Evolutionary conservation across 2,888 invertebrate species (phyloP), one percentile per base, ranked within the genome.

Genomic region (Prosopocoilus inquinatus): DNA sequence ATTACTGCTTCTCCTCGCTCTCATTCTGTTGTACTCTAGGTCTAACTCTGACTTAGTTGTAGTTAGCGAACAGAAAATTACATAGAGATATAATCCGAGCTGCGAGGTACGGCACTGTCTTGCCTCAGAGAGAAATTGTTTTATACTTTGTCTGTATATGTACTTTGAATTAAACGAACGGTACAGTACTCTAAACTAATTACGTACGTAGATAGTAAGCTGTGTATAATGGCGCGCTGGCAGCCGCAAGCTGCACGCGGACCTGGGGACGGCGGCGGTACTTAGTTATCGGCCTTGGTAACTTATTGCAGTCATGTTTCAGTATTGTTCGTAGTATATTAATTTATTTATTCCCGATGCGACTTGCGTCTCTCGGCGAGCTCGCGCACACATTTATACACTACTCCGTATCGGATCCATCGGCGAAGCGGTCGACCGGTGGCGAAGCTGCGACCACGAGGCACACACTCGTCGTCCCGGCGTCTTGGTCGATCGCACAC

Each of bases 391-490:
- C 74, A 73, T 72, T 73, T 71, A 72, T 73, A 74, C 72, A 74
- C 71, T 74, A 75, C 75, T 76, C 76, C 76, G 74, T 76, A 77
- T 76, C 75, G 76, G 75, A 76, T 71, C 70, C 68, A 69, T 67
- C 66, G 63, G 62, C 55, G 50, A 50, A 43, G 53, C 56, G 59
- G 57, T 57, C 55, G 59, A 49, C 59, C 52, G 60, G 57, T 49
- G 41, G 49, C 51, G 41, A 59, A 48, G 43, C 46, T 11, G 13
- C 46, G 47, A 45, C 54, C 54, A 61, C 60, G 61, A 59, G 59
- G 65, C 65, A 67, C 64, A 64, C 55, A 50, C 52, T 57, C 47
- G 59, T 35, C 52, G 49, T 35, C 36, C 46, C 51, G 47, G 51
- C 50, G 38, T 39, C 38, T 45, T 46, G 39, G n/a, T 39, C 47